Evolutionary conservation across 2,888 invertebrate genomes (phyloP), one percentile per base, ranked within the genome.

Genomic region (Cecidostiba fungosa): DNA sequence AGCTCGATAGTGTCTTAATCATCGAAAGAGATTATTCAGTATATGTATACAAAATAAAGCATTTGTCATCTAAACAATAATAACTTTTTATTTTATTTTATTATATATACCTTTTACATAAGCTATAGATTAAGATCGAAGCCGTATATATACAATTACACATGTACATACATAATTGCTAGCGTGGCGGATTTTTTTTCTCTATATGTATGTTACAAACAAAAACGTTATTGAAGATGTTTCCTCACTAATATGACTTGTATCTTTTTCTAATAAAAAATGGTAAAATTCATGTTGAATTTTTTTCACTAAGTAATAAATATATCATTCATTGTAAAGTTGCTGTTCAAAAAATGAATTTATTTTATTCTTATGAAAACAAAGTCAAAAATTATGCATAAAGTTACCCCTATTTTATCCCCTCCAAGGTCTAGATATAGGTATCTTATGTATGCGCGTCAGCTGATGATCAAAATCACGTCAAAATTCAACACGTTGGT

Each of bases 1-100:
- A 79, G 50, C 76, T 74, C 43, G 36, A 85, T 88, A 88, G 88
- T 89, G 88, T 88, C 86, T 84, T 88, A 87, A 85, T 86, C 80
- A 86, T 86, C 82, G 86, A 86, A 89, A 86, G 82, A 88, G 81
- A 85, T 82, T 84, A 82, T 85, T 78, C 77, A 81, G 26, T 84
- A 83, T 87, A 76, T 77, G 77, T 66, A 77, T 32, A 78, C 76
- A 59, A 59, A 39, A 77, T 80, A 84, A 39, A 32, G 69, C 80
- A 16, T 74, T 81, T 77, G 62, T 81, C 86, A 84, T 83, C 72
- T 32, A 62, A 16, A 69, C 16, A 80, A 83, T 78, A 73, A 74
- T 84, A 84, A 80, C 6, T 66, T 26, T 66, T 66, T 66, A 26
- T 16, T 66, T 4, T 8, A 29, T 23, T 26, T 26, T 59, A 23